Conservation (phyloP, 2,888 invertebrate genomes). For the Caenorhabditis angaria region DNA sequence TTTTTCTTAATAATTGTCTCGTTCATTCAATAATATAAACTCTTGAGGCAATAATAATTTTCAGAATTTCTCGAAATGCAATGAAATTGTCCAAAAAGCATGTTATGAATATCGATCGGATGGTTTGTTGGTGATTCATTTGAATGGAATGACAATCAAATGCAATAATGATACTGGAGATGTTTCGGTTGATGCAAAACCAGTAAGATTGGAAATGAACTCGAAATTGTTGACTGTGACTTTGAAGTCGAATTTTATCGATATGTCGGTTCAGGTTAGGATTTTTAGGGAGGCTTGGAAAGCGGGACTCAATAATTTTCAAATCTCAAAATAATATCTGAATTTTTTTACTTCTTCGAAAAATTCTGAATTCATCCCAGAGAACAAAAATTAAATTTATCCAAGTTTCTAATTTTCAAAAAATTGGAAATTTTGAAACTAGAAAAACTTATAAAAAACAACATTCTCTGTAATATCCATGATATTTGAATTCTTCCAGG, state of each 20-base stretch:
- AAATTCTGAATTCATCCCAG: background rate
- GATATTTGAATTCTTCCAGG: slow-evolving; percentile 43
- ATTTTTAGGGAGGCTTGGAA: background rate
- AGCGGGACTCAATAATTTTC: background rate
- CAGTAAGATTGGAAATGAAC: slow-evolving; percentile 73
- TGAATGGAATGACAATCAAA: slow-evolving; percentile 73
- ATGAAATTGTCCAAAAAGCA: slow-evolving; percentile 71
- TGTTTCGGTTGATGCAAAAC: slow-evolving; percentile 73
- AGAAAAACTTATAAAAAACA: background rate
- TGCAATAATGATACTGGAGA: slow-evolving; percentile 67
- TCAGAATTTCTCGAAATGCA: slow-evolving; percentile 66
- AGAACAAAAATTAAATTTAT: background rate
- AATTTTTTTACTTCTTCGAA: background rate
- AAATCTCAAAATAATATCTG: too few relatives aligned
- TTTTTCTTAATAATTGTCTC: too few relatives aligned
- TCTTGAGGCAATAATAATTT: too few relatives aligned
- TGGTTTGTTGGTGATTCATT: slow-evolving; percentile 71
- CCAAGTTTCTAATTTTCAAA: too few relatives aligned
- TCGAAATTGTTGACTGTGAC: slow-evolving; percentile 70
- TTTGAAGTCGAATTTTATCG: slow-evolving; percentile 72
- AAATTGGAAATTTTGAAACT: too few relatives aligned
- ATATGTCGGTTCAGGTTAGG: slow-evolving; percentile 72
- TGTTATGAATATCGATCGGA: slow-evolving; percentile 70
- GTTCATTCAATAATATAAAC: too few relatives aligned
- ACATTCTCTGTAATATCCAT: background rate